Evolutionary conservation across 2,888 invertebrate species (phyloP).

Genomic region (Reticulitermes lucifugus): DNA sequence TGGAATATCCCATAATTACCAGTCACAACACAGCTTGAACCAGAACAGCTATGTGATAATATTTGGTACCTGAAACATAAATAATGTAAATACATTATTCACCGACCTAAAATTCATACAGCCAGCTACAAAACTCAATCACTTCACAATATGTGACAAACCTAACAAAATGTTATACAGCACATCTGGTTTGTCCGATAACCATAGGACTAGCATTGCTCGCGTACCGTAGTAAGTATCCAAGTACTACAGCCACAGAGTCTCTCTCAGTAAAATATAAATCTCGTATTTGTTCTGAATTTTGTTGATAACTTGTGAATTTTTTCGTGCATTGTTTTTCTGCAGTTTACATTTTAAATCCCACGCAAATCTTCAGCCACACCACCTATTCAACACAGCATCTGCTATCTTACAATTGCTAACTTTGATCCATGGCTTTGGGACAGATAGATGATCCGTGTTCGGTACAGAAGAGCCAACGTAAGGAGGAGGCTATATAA

Average conservation of each 20-base stretch:
- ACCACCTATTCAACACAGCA: too few species aligned
- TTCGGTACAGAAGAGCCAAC: too few species aligned
- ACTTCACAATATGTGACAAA: background rate
- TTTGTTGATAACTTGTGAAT: background rate
- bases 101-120: too few species aligned
- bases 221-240: background rate
- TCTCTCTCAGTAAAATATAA: background rate
- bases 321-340: background rate
- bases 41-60: conserved; percentile 15
- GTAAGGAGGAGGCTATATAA: too few species aligned
- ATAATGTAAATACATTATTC: background rate
- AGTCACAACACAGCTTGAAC: conserved; percentile 11
- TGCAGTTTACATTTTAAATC: background rate
- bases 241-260: background rate
- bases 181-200: background rate
- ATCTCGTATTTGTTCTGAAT: background rate
- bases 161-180: background rate
- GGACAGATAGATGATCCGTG: too few species aligned
- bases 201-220: background rate
- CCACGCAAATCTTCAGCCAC: background rate
- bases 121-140: too few species aligned
- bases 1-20: background rate
- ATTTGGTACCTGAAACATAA: conserved; percentile 31
- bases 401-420: too few species aligned
- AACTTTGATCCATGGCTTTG: too few species aligned